A percentile compares a stretch with the other conserved stretches of the same genome.
phyloP scores from a whole-genome alignment of 2,797 vertebrate species.

The Lutjanus argentimaculatus region DNA sequence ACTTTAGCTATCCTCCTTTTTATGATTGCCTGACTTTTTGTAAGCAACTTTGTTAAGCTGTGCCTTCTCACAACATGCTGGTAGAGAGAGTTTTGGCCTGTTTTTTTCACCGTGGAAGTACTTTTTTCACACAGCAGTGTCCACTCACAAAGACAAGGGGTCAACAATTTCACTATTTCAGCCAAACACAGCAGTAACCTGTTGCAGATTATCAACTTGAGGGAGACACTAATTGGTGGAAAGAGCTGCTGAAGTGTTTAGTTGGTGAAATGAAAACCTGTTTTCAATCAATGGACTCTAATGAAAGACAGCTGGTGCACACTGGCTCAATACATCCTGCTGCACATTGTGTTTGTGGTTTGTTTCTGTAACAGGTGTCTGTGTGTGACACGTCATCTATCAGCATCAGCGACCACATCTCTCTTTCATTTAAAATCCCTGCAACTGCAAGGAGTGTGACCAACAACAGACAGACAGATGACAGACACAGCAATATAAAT shows the following conservation, averaged over 20 bases:
- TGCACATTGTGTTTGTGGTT: slow-evolving; percentile 10
- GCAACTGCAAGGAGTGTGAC: not conserved
- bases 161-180: not conserved
- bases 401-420: slow-evolving; percentile 9
- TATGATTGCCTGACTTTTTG: too few relatives aligned
- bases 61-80: too few relatives aligned
- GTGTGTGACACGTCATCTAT: slow-evolving; percentile 3
- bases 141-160: not conserved
- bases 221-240: slow-evolving; percentile 4
- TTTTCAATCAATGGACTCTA: not conserved
- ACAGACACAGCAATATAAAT: not conserved
- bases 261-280: slow-evolving; percentile 24
- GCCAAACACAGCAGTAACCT: not conserved
- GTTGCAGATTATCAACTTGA: not conserved
- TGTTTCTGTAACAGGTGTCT: slow-evolving; percentile 43
- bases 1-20: too few relatives aligned
- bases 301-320: slow-evolving; percentile 17
- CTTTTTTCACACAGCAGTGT: not conserved
- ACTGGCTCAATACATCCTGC: not conserved
- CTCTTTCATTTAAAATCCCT: slow-evolving; percentile 9
- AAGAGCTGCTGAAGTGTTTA: slow-evolving; percentile 18
- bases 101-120: too few relatives aligned
- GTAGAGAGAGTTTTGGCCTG: too few relatives aligned
- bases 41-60: too few relatives aligned
- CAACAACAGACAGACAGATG: slow-evolving; percentile 14